Evolutionary conservation across 1,140 invertebrate species (phyloP), one percentile per base, ranked within the genome.

Genomic region (Drosophila ananassae): DNA sequence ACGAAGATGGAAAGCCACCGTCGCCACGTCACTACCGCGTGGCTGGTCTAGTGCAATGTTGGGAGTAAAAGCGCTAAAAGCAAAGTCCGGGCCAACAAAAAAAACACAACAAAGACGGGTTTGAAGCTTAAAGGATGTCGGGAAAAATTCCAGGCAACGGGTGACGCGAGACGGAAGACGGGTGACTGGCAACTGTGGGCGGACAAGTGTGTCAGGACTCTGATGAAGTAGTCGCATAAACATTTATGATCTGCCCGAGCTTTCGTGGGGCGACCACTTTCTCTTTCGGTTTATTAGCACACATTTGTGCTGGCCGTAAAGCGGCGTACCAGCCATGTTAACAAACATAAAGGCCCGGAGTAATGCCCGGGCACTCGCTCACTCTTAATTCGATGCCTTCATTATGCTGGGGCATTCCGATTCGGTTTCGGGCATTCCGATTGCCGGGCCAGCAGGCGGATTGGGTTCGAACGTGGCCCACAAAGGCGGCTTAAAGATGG

Each of bases 181-280:
- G 4, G 12, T 2, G 12, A 21, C 41, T 48, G 44, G 7, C 25
- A 4, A 25, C 6, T 34, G 59, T n/a, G 25, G 50, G 21, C 39
- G 48, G 66, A 59, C 50, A 59, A 75, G 37, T 52, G 51, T 44
- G 61, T 60, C 57, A 54, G 63, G 61, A 41, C 13, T 30, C 59
- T 39, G 51, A 75, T 68, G 73, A 68, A 79, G 67, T 52, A 47
- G 69, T 50, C 52, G 53, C 72, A 84, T 83, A 73, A 83, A 83
- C 72, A 84, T 83, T 83, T 79, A 83, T 63, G 66, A 82, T 78
- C 79, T 66, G 74, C 39, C 48, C 56, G 56, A 48, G 74, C 61
- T 69, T 39, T 69, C 50, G 47, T 53, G 12, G 24, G 51, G 66
- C 63, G 51, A 69, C 63, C 67, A 71, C 52, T 75, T 66, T 69